Evolutionary conservation across 2,888 invertebrate genomes (phyloP), one percentile per base, ranked within the genome.

Genomic region (Cephus spinipes): DNA sequence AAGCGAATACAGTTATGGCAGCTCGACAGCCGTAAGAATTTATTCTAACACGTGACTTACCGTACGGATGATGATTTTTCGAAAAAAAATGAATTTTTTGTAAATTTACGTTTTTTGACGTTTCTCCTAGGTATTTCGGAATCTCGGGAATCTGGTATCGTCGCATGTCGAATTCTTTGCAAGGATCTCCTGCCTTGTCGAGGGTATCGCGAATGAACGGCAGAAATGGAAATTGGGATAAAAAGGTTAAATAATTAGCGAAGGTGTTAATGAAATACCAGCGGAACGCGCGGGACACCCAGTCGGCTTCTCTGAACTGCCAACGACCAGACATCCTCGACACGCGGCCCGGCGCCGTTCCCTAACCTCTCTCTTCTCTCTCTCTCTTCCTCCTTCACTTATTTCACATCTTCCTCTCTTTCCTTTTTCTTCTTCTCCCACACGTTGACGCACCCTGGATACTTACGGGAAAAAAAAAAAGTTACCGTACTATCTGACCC

Each of bases 181-280:
- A 9, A 55, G 2, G 55, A 55, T 23, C 55, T 55, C 55, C 2
- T 23, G 2, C 55, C 55, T 55, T 9, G 55, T 23, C 9, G 23
- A 55, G 9, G 55, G 9, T 23, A 55, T 55, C 55, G 55, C 23
- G 9, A 0, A 23, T 6, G 55, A 55, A 55, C 55, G 55, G 23
- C 1, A 4, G 23, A 55, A 55, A 55, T 71, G 71, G 33, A 71
- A 71, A 71, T 71, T 31, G 71, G 40, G 74, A 55, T 84, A 87
- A 88, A 89, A 89, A 87, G 89, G 88, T 87, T 87, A 87, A 91
- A 91, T 91, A 91, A 91, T 91, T 91, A 91, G 91, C 87, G 86
- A 86, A 91, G 91, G 91, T 90, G 91, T 91, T 91, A 91, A 91
- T 90, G 91, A 91, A 91, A 91, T 91, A 91, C 90, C 91, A 87